Base-by-base conservation (phyloP, 2,888 invertebrate genomes). In the Cosmorhoe ocellata region DNA sequence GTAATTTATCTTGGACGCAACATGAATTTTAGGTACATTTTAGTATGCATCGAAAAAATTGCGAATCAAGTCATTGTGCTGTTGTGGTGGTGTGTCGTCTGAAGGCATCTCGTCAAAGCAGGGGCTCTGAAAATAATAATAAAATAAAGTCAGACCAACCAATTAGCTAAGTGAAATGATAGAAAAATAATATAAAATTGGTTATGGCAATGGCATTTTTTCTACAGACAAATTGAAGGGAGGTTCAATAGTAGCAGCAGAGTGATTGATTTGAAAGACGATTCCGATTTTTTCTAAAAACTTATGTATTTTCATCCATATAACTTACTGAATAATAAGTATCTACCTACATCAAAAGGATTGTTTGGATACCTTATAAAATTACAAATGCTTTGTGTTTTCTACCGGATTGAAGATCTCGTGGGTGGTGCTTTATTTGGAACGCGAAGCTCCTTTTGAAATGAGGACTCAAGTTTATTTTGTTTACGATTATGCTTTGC, bases 21-120 rank as follows among this genome's bases (percentile, higher is more conserved):
- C 36, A 28, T 44, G 43, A 66, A 75, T 76, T 76, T 74, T 76
- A 77, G 74, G 73, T 79, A 77, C 79, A 58, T 61, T 61, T 66
- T 64, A 56, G 48, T 51, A 52, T 48, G 64, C 71, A 67, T 68
- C 46, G 28, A 37, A 59, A 63, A 54, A 64, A 63, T 53, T 45
- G 41, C 59, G 58, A 81, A 77, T 90, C 88, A 89, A 76, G 79
- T 77, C 74, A 72, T 84, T 46, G 87, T 90, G 70, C 74, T 73
- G 69, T 89, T 89, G 74, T 79, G 79, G 56, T 74, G 78, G 61
- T 81, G 79, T 55, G 81, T 71, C 55, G 79, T 70, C 69, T 87
- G 89, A 33, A 88, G 73, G 70, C 91, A 91, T 58, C 89, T 76
- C 56, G 88, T 90, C 51, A 91, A 81, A 57, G 85, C 82, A 30